phyloP scores from a whole-genome alignment of 2,113 vertebrate species.

The Osmerus eperlanus region DNA sequence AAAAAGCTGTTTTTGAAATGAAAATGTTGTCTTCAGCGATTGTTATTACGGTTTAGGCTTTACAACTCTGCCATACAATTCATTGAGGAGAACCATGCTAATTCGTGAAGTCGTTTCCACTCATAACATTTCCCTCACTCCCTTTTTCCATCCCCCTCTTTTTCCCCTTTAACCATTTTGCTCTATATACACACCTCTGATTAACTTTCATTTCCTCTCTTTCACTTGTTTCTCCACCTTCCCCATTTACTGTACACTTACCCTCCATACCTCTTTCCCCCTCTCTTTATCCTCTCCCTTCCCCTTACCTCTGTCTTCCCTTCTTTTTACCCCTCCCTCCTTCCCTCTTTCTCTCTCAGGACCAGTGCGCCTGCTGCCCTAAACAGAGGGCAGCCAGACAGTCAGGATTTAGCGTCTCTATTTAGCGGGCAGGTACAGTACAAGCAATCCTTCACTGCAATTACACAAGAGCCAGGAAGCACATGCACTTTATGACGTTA shows the following conservation, averaged over 20 bases:
- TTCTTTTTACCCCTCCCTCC: not conserved
- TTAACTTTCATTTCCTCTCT: not conserved
- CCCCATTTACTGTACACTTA: not conserved
- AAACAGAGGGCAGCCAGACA: slow-evolving; percentile 26
- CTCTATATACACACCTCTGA: slow-evolving; percentile 9
- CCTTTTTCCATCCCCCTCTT: not conserved
- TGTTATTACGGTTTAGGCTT: slow-evolving; percentile 31
- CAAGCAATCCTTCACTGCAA: slow-evolving; percentile 40
- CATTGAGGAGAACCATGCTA: slow-evolving; percentile 27
- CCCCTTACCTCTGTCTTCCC: not conserved
- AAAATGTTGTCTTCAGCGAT: slow-evolving; percentile 52
- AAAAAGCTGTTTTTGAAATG: slow-evolving; percentile 51
- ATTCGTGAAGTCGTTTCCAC: slow-evolving; percentile 30
- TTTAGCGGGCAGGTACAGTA: slow-evolving; percentile 22
- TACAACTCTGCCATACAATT: slow-evolving; percentile 31
- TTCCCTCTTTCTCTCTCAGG: not conserved
- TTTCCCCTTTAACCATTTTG: not conserved
- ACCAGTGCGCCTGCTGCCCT: not conserved
- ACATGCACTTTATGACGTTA: slow-evolving; percentile 56
- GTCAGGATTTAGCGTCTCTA: slow-evolving; percentile 46
- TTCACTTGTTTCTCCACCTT: not conserved
- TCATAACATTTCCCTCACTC: slow-evolving; percentile 18
- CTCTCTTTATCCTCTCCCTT: not conserved
- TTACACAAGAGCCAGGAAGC: slow-evolving; percentile 58
- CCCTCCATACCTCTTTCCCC: not conserved